These are phyloP conservation scores for Cantharis rustica DNA, from an alignment of 2,888 invertebrate genomes.

Conservation along the genomic window DNA sequence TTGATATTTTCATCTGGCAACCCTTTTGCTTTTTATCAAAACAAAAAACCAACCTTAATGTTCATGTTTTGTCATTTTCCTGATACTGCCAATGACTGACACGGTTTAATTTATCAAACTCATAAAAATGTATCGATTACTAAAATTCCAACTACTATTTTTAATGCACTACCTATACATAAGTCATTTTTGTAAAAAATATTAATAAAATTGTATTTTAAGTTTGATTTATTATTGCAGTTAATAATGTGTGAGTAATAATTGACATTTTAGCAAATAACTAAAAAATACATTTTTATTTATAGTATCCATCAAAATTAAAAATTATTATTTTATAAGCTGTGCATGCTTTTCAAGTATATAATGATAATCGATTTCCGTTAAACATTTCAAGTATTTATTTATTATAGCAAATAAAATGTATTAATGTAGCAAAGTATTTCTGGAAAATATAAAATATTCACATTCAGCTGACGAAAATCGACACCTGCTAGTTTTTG, in stretches of 20 bases:
- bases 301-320: not conserved
- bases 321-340: not conserved
- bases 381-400: not conserved
- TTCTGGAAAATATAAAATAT: not conserved
- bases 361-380: not conserved
- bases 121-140: constrained; percentile 6
- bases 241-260: not conserved
- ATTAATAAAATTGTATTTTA: not conserved
- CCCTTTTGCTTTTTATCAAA: constrained; percentile 12
- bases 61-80: constrained; percentile 19
- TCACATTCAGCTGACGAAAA: not conserved
- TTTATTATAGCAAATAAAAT: not conserved
- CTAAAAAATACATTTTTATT: not conserved
- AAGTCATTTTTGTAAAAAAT: not conserved
- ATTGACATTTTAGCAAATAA: not conserved
- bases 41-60: constrained; percentile 18
- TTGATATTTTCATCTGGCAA: constrained; percentile 20
- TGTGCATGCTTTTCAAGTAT: not conserved
- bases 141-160: not conserved
- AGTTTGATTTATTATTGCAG: not conserved
- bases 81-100: constrained; percentile 19
- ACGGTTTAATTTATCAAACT: constrained; percentile 16
- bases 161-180: not conserved
- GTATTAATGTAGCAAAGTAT: not conserved
- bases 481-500: not conserved